Percentiles rank a stretch among this genome's conserved stretches.
phyloP scores from a whole-genome alignment of 2,113 vertebrate species.

The Brachirus orientalis region DNA sequence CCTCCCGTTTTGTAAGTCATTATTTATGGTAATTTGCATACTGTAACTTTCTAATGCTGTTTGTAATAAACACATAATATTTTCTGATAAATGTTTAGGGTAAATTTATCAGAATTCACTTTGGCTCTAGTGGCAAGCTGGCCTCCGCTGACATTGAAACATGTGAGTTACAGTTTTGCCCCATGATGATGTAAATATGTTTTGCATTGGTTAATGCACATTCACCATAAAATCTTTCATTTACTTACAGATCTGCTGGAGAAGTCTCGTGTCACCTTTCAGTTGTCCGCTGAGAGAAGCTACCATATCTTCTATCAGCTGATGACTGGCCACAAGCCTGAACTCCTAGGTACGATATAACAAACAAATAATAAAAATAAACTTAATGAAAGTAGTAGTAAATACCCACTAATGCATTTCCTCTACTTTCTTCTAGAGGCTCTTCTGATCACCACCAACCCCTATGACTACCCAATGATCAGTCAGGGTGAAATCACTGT shows the following conservation, averaged over 20 bases:
- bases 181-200: background rate
- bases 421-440: conserved; percentile 51
- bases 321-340: conserved; percentile 80
- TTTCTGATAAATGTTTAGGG: conserved; percentile 68
- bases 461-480: conserved; percentile 70
- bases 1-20: conserved; percentile 86
- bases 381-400: background rate
- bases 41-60: background rate
- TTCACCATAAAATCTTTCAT: background rate
- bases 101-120: conserved; percentile 95
- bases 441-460: conserved; percentile 71
- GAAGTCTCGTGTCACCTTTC: conserved; percentile 75
- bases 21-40: background rate
- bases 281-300: conserved; percentile 82
- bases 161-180: conserved; percentile 81
- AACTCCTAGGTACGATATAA: conserved; percentile 69
- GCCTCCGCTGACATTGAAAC: conserved; percentile 96
- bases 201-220: background rate
- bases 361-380: background rate
- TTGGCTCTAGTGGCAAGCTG: conserved; percentile 89
- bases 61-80: background rate
- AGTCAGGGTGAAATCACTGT: conserved; percentile 72
- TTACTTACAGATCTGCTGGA: conserved; percentile 76
- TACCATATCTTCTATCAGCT: conserved; percentile 84
- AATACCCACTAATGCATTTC: background rate